Percentiles rank a stretch among this genome's conserved stretches.
These are phyloP conservation scores for Trichonephila clavipes DNA, from an alignment of 1,140 invertebrate genomes.

Conservation along the genomic window DNA sequence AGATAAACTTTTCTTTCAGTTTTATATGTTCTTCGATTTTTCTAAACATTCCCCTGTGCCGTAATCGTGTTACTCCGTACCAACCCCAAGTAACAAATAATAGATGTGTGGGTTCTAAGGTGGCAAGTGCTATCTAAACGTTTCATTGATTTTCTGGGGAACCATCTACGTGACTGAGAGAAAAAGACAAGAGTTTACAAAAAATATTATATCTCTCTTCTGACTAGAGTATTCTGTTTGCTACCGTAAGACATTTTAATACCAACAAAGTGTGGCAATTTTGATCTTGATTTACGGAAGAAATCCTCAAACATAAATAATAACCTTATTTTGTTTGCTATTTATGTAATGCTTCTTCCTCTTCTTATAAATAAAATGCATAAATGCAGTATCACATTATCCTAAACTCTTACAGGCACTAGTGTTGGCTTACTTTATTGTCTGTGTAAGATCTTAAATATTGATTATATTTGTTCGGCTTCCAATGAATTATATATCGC, in stretches of 20 bases:
- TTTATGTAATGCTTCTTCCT: not conserved
- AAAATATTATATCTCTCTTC: not conserved
- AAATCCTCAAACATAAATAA: not conserved
- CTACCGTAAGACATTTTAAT: not conserved
- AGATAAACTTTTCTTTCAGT: not conserved
- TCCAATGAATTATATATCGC: no score
- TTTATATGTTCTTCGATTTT: not conserved
- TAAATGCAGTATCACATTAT: not conserved
- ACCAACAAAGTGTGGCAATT: conserved; percentile 5
- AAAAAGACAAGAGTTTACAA: not conserved
- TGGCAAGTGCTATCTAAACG: not conserved
- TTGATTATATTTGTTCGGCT: no score
- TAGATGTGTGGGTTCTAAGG: not conserved
- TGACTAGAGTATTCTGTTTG: not conserved
- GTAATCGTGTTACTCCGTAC: not conserved
- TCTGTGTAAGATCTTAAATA: no score
- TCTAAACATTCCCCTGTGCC: not conserved
- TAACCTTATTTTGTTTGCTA: not conserved
- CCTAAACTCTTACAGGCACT: not conserved
- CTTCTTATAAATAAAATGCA: not conserved
- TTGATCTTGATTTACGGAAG: not conserved
- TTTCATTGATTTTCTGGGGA: not conserved
- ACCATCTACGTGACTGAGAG: not conserved
- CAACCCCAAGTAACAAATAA: not conserved
- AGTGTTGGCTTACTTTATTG: not conserved